Percentiles rank a stretch among this genome's conserved stretches.
Conservation (phyloP, 2,797 vertebrate species). For the Lepus townsendii region DNA sequence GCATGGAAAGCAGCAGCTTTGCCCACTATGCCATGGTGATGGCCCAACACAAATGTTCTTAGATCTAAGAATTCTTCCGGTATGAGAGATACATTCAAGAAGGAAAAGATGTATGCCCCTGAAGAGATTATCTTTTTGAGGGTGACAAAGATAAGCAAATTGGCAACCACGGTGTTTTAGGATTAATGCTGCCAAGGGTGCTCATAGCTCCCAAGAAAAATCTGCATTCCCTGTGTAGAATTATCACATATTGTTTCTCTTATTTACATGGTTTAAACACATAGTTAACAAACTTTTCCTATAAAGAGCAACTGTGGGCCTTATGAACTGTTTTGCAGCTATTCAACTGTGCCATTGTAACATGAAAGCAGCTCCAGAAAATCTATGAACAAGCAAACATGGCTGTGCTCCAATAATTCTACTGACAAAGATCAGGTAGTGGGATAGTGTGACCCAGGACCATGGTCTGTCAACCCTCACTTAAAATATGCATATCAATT, state of each 20-base stretch:
- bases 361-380: background rate
- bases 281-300: background rate
- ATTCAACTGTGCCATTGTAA: background rate
- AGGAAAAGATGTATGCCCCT: background rate
- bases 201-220: background rate
- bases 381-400: slow-evolving; percentile 24
- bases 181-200: background rate
- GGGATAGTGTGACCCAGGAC: background rate
- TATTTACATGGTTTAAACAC: background rate
- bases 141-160: background rate
- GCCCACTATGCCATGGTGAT: too few relatives aligned
- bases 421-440: slow-evolving; percentile 47
- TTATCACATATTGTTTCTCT: background rate
- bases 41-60: background rate
- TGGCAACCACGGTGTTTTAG: background rate
- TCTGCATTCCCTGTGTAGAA: background rate
- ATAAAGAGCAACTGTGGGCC: background rate
- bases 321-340: background rate
- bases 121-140: background rate
- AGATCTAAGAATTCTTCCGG: background rate
- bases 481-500: slow-evolving; percentile 18
- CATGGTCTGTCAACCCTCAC: background rate
- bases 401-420: background rate
- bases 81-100: background rate
- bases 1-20: too few relatives aligned